Evolutionary conservation across 2,888 invertebrate species (phyloP).

Genomic region (Stenolophus ochropezus): DNA sequence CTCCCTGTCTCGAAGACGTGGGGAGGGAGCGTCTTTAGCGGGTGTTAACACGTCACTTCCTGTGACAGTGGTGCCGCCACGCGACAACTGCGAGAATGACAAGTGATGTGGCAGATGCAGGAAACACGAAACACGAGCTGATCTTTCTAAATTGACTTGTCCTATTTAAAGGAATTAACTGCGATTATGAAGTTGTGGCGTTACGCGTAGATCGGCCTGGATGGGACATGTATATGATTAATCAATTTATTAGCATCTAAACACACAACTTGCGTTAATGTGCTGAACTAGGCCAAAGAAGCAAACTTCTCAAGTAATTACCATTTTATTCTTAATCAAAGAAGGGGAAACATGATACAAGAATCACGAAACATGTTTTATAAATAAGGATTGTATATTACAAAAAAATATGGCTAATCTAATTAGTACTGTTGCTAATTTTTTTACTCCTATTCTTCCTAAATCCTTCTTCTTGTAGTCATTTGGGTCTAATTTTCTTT

Average conservation of each 20-base stretch:
- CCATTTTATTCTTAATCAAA: too few species aligned
- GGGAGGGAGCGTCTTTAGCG: conserved; percentile 44
- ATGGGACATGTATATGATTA: conserved; percentile 18
- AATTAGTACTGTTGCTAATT: too few species aligned
- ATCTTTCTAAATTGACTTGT: conserved; percentile 52
- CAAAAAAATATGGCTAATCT: too few species aligned
- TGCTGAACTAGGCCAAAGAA: background rate
- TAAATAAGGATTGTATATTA: too few species aligned
- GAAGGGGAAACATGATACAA: too few species aligned
- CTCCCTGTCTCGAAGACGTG: background rate
- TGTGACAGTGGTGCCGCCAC: conserved; percentile 32
- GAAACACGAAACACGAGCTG: conserved; percentile 42
- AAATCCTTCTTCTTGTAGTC: too few species aligned
- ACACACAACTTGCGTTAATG: background rate
- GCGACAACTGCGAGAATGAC: conserved; percentile 31
- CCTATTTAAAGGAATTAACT: conserved; percentile 42
- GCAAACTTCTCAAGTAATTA: too few species aligned
- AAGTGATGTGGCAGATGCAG: conserved; percentile 42
- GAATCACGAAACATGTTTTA: too few species aligned
- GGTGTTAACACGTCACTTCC: conserved; percentile 55
- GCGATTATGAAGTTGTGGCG: conserved; percentile 27
- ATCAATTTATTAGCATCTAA: conserved; percentile 7
- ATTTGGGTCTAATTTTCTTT: too few species aligned
- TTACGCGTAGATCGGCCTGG: conserved; percentile 2
- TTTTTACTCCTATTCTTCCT: too few species aligned